Conservation (phyloP, 2,113 vertebrate species). For the Aphelocoma coerulescens region DNA sequence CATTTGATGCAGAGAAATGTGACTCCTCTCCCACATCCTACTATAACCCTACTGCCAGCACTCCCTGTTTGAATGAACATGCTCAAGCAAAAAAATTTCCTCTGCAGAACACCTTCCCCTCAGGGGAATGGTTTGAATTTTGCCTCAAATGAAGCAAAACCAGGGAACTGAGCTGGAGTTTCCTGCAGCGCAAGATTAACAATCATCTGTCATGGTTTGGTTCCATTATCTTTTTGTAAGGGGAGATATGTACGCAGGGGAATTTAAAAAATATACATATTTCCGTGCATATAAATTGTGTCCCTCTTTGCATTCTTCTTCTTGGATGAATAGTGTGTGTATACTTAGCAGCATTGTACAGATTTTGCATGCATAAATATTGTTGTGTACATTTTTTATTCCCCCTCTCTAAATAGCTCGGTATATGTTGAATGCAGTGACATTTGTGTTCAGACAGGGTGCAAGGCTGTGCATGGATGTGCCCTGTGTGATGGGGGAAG, state of each 20-base stretch:
- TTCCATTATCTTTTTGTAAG: constrained; percentile 10
- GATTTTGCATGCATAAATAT: not conserved
- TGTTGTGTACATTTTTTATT: not conserved
- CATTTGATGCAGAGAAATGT: not conserved
- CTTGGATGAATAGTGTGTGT: not conserved
- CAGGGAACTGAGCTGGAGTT: not conserved
- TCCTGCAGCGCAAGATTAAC: constrained; percentile 37
- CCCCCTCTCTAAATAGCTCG: not conserved
- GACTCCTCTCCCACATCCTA: not conserved
- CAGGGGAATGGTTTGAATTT: not conserved
- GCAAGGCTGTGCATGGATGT: not conserved
- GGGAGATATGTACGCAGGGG: not conserved
- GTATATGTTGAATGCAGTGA: not conserved
- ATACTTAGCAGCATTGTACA: not conserved
- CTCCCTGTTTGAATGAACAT: constrained; percentile 13
- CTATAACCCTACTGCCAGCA: not conserved
- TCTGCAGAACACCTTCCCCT: not conserved
- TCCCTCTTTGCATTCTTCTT: not conserved
- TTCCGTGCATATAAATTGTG: not conserved
- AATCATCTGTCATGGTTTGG: constrained; percentile 26
- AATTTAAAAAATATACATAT: constrained; percentile 3
- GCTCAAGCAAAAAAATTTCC: not conserved
- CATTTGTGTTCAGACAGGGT: not conserved
- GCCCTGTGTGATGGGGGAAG: not conserved
- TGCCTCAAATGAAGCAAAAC: constrained; percentile 26